Evolutionary conservation across 1,140 invertebrate genomes (phyloP), one percentile per base, ranked within the genome.

Genomic region (Fopius arisanus): DNA sequence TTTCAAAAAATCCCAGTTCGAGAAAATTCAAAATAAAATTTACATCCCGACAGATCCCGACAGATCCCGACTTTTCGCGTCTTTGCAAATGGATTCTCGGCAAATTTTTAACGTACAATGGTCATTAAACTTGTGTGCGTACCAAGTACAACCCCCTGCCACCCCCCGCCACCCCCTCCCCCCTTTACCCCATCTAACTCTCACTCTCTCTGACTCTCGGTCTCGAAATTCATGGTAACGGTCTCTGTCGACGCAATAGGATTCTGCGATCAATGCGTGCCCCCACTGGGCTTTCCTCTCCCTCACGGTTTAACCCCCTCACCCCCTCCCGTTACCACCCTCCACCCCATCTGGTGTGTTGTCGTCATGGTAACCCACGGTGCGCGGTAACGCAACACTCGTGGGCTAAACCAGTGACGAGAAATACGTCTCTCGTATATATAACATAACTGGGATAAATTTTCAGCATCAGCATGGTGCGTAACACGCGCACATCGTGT

Each of bases 221-320:
- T 40, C 54, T 23, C 67, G 29, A 41, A 16, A 74, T 78, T 67
- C 16, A 72, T 63, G 12, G 59, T 72, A 67, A 51, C 75, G 73
- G 29, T 68, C 68, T 62, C 70, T 40, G 74, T 77, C 82, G 78
- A 86, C 82, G 80, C 79, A 84, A 78, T 81, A 82, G 82, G 86
- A 88, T 84, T 86, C 86, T 87, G 86, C 86, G 86, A 88, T 87
- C 86, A 83, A 88, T 88, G 86, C 86, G 86, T 86, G 78, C 67
- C 28, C 29, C 28, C 29, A 67, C 54, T 67, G 63, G 65, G 23
- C 31, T 62, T 51, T 59, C 43, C 54, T 59, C 54, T 59, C 54
- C 54, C 54, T 59, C 54, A 3, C 21, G 3, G 70, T 59, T 23
- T 23, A 3, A 59, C 1, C 23, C 19, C 4, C 23, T 12, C 51